Conservation (phyloP, 1,140 invertebrate genomes). For the Wiebesia pumilae region DNA sequence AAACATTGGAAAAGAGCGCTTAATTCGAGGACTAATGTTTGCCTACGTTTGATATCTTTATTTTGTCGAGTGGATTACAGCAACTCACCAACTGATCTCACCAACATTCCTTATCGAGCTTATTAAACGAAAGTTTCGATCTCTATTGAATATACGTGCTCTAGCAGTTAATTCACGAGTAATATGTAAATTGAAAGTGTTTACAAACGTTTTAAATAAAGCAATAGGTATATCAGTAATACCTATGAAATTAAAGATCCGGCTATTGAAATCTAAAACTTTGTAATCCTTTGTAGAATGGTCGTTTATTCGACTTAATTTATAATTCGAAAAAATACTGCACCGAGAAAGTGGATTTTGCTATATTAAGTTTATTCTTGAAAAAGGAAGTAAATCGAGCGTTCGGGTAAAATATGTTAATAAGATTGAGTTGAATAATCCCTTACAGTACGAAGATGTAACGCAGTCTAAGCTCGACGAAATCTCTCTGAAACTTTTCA, state of each 20-base stretch:
- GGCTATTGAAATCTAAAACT: neutral
- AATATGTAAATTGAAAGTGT: too few relatives aligned
- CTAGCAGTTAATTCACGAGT: too few relatives aligned
- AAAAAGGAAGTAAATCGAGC: too few relatives aligned
- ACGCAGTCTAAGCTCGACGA: too few relatives aligned
- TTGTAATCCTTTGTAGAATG: neutral
- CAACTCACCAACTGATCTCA: neutral
- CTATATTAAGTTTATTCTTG: too few relatives aligned
- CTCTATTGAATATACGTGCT: too few relatives aligned
- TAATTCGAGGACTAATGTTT: slow-evolving; percentile 2
- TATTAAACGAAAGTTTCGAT: neutral
- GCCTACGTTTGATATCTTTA: slow-evolving; percentile 6
- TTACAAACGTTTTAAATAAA: neutral
- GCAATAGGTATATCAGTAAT: neutral
- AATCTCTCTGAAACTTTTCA: neutral
- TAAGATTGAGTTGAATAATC: too few relatives aligned
- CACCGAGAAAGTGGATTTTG: too few relatives aligned
- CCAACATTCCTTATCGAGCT: neutral
- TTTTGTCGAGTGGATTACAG: neutral
- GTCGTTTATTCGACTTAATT: too few relatives aligned
- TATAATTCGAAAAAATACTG: too few relatives aligned
- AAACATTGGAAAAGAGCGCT: neutral
- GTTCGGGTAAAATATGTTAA: too few relatives aligned
- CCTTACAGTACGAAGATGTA: neutral
- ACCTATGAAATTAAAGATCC: neutral